Evolutionary conservation across 2,888 invertebrate genomes (phyloP).

Genomic region (Harpalus rubripes): DNA sequence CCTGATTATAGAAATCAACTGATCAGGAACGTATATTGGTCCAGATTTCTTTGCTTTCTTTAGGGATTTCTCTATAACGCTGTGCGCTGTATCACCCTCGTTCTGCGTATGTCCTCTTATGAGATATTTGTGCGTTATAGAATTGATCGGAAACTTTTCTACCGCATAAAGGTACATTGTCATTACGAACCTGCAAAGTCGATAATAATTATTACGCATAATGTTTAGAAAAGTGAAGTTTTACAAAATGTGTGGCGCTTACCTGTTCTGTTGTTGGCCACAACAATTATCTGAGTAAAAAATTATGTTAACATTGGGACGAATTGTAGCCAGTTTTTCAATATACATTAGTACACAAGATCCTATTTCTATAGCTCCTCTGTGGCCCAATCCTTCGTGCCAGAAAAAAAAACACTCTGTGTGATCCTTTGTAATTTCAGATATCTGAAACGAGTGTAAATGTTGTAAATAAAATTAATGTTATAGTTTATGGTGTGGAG

Average conservation of each 20-base stretch:
- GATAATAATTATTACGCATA: no score
- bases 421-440: no score
- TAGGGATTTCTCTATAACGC: not conserved
- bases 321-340: not conserved
- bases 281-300: constrained; percentile 5
- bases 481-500: not conserved
- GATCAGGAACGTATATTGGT: not conserved
- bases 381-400: not conserved
- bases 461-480: no score
- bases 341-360: not conserved
- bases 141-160: not conserved
- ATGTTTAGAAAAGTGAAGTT: not conserved
- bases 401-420: not conserved
- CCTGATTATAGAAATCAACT: not conserved
- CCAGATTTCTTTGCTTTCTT: not conserved
- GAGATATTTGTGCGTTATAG: not conserved
- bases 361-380: not conserved
- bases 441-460: no score
- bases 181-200: not conserved
- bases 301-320: not conserved
- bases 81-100: not conserved
- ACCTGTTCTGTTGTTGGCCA: not conserved
- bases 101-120: constrained; percentile 5
- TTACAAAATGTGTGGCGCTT: not conserved
- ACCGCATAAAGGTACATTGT: not conserved